These are phyloP conservation scores for Passer montanus DNA, from an alignment of 2,113 vertebrate species.

Conservation along the genomic window DNA sequence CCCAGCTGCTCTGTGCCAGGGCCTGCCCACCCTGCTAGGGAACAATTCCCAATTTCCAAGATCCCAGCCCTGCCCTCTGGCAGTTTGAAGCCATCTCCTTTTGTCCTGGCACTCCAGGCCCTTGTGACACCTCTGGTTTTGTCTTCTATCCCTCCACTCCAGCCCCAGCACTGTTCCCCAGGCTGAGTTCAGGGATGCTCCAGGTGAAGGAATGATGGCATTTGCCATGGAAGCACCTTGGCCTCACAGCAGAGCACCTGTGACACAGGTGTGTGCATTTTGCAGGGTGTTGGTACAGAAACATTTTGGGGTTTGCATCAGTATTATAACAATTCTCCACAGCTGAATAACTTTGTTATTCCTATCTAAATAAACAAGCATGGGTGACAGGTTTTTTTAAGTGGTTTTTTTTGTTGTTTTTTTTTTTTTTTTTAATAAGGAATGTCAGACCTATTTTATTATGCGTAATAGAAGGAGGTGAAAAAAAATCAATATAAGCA, in stretches of 20 bases:
- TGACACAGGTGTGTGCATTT: accelerated
- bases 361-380: conserved; percentile 54
- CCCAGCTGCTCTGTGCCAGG: not conserved
- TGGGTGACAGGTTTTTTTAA: not conserved
- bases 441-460: conserved; percentile 67
- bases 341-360: not conserved
- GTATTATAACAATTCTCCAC: not conserved
- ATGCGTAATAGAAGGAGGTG: conserved; percentile 37
- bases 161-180: accelerated
- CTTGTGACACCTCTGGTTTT: not conserved
- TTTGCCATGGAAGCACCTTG: accelerated
- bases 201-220: accelerated
- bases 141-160: not conserved
- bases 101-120: not conserved
- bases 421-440: conserved; percentile 36
- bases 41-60: not conserved
- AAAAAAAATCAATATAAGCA: conserved; percentile 58
- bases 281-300: not conserved
- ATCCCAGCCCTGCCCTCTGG: accelerated
- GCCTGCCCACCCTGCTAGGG: not conserved
- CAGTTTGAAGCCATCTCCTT: not conserved
- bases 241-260: not conserved
- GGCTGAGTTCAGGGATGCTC: not conserved
- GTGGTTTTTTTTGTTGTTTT: not conserved
- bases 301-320: not conserved